phyloP scores from a whole-genome alignment of 2,888 invertebrate species.

The Beris chalybata region DNA sequence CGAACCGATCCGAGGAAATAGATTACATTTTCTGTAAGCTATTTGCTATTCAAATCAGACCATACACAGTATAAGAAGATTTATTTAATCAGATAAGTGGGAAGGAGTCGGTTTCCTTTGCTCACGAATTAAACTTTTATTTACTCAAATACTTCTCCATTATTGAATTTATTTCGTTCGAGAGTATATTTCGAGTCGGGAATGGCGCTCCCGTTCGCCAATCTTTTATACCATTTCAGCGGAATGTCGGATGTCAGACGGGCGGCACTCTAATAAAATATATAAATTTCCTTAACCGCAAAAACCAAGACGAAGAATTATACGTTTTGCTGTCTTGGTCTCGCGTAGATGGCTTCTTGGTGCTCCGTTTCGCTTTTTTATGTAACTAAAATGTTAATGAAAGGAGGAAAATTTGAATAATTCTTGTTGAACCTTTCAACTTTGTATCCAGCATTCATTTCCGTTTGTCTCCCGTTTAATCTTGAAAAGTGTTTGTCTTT shows the following conservation, averaged over 20 bases:
- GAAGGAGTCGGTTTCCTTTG: constrained; percentile 27
- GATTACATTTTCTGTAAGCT: constrained; percentile 3
- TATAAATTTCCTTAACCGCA: not conserved
- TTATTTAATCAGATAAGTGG: constrained; percentile 37
- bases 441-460: too few species aligned
- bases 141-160: constrained; percentile 34
- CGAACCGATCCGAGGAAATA: too few species aligned
- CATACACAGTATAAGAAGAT: constrained; percentile 34
- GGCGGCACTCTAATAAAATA: too few species aligned
- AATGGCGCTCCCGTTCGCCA: not conserved
- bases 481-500: too few species aligned
- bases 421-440: not conserved
- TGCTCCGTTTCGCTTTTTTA: constrained; percentile 9
- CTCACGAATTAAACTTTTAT: constrained; percentile 36
- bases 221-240: too few species aligned
- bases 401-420: constrained; percentile 34
- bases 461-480: too few species aligned
- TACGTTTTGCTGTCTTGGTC: not conserved
- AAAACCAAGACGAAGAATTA: not conserved
- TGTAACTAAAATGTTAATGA: constrained; percentile 36
- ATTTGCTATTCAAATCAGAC: constrained; percentile 35
- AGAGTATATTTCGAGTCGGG: constrained; percentile 4
- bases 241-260: too few species aligned
- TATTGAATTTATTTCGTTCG: constrained; percentile 11
- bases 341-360: too few species aligned